A percentile compares a stretch with the other conserved stretches of the same genome.
These are phyloP conservation scores for Oedothorax gibbosus DNA, from an alignment of 1,140 invertebrate genomes.

Conservation along the genomic window DNA sequence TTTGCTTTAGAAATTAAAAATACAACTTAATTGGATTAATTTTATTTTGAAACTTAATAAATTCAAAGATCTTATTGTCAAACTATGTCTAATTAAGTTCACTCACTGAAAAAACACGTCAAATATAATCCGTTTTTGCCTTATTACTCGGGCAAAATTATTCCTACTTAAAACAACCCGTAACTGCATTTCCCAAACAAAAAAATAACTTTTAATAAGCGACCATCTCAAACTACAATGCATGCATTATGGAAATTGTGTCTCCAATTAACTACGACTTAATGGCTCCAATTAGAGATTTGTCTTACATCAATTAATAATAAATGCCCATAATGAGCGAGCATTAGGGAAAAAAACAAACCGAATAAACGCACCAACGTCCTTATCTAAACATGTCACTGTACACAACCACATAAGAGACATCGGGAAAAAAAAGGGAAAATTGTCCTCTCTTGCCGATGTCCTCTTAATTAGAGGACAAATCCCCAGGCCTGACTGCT, in stretches of 20 bases:
- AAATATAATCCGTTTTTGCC: too few species aligned
- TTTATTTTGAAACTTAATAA: too few species aligned
- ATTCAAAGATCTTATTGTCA: too few species aligned
- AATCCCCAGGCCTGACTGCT: slow-evolving; percentile 29
- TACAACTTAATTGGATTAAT: too few species aligned
- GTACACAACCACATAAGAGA: not conserved
- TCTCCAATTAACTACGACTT: slow-evolving; percentile 26
- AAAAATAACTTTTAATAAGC: too few species aligned
- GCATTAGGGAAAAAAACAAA: not conserved
- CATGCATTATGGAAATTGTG: slow-evolving; percentile 14
- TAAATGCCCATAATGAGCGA: slow-evolving; percentile 39
- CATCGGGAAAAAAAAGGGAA: not conserved
- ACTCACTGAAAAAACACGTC: too few species aligned
- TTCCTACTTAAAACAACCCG: too few species aligned
- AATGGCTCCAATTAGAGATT: slow-evolving; percentile 26
- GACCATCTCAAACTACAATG: not conserved
- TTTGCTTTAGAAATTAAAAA: too few species aligned
- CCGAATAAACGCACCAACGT: slow-evolving; percentile 4
- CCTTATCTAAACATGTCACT: not conserved
- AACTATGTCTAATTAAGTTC: too few species aligned
- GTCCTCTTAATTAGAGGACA: slow-evolving; percentile 52
- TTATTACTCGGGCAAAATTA: too few species aligned
- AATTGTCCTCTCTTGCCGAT: slow-evolving; percentile 5
- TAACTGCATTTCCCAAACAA: too few species aligned
- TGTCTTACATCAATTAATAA: slow-evolving; percentile 29